Conservation (phyloP, 2,797 vertebrate genomes). For the Morelia viridis region DNA sequence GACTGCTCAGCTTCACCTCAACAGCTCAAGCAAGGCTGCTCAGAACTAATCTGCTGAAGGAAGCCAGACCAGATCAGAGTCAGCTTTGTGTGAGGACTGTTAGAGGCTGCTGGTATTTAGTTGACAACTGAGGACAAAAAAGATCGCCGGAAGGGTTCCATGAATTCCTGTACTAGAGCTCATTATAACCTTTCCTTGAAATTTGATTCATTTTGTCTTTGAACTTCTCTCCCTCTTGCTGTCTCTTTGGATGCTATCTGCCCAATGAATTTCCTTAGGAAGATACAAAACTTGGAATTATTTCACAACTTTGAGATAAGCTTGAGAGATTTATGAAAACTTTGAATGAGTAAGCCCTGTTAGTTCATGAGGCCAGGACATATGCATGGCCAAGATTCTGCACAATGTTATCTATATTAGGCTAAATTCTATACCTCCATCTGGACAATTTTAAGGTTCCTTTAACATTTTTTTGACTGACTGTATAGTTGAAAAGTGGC, state of each 20-base stretch:
- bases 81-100: neutral
- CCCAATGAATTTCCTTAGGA: neutral
- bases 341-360: neutral
- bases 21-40: neutral
- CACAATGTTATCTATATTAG: neutral
- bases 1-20: neutral
- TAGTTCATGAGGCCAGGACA: neutral
- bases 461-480: neutral
- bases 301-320: neutral
- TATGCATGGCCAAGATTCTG: neutral
- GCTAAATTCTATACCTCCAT: neutral
- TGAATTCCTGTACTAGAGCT: neutral
- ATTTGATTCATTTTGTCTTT: neutral
- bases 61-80: neutral
- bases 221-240: neutral
- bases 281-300: neutral
- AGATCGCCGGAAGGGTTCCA: neutral
- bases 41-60: neutral
- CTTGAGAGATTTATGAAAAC: neutral
- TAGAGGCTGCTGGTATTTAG: neutral
- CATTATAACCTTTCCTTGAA: neutral
- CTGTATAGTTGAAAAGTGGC: neutral
- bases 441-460: neutral
- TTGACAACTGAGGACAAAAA: neutral
- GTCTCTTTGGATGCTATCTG: neutral